phyloP scores from a whole-genome alignment of 2,888 invertebrate species.

The Mantis religiosa region DNA sequence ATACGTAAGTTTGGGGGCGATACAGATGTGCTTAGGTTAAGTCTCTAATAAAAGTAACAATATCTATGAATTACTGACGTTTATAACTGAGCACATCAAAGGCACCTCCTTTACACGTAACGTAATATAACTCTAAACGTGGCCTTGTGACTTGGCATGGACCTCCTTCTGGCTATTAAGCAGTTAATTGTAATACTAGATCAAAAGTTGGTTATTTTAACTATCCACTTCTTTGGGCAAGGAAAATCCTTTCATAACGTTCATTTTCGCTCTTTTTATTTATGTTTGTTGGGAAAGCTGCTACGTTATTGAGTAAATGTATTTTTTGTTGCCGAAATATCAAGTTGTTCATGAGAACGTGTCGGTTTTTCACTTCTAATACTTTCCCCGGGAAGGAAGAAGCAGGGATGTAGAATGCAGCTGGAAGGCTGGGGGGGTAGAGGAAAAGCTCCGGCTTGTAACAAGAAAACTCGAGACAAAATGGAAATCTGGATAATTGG shows the following conservation, averaged over 20 bases:
- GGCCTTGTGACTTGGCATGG: not conserved
- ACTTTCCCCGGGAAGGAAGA: not conserved
- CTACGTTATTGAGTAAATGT: not conserved
- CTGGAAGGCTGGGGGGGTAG: too few relatives aligned
- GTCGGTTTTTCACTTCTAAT: not conserved
- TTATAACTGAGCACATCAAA: too few relatives aligned
- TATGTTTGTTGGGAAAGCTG: not conserved
- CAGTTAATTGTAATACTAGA: not conserved
- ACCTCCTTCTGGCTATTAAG: not conserved
- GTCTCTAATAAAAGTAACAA: too few relatives aligned
- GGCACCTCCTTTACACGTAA: too few relatives aligned
- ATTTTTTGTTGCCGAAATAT: not conserved
- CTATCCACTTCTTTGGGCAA: not conserved
- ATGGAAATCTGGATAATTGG: not conserved
- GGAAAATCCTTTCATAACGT: not conserved
- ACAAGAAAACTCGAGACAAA: not conserved
- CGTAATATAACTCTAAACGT: too few relatives aligned
- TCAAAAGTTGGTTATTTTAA: not conserved
- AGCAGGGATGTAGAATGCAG: not conserved
- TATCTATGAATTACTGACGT: too few relatives aligned
- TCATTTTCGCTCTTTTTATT: not conserved
- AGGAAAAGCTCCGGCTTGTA: not conserved
- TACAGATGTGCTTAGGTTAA: too few relatives aligned
- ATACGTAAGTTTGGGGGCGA: too few relatives aligned
- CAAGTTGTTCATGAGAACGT: not conserved